Evolutionary conservation across 1,140 invertebrate genomes (phyloP).

Genomic region (Eurosta solidaginis): DNA sequence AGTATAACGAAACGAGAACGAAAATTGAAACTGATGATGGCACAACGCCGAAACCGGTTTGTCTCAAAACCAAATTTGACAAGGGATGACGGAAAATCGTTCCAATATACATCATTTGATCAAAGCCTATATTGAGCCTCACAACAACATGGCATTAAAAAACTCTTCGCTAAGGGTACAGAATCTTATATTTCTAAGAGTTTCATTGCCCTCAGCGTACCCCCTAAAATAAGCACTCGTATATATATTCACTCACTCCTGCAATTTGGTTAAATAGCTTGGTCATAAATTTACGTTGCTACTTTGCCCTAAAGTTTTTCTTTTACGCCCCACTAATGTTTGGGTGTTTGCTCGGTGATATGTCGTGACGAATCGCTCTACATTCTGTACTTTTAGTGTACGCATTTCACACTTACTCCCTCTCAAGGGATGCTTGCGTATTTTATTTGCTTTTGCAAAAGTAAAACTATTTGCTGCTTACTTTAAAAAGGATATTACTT

Average conservation of each 20-base stretch:
- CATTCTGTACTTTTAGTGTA: background rate
- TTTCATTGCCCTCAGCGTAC: background rate
- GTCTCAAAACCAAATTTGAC: no score
- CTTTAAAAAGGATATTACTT: constrained; percentile 3
- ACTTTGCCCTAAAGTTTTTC: constrained; percentile 11
- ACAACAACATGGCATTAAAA: no score
- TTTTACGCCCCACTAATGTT: constrained; percentile 23
- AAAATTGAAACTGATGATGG: no score
- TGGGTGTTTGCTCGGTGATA: constrained; percentile 17
- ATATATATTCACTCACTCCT: background rate
- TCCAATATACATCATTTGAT: no score
- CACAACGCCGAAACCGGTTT: no score
- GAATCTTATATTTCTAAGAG: no score
- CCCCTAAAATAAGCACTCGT: background rate
- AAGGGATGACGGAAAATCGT: no score
- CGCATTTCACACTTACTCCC: background rate
- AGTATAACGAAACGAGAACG: no score
- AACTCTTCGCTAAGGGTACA: no score
- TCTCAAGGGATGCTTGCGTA: background rate
- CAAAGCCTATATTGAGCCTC: no score
- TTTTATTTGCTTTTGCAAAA: background rate
- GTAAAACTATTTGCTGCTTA: background rate
- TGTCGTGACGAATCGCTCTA: constrained; percentile 16
- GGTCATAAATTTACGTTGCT: constrained; percentile 22
- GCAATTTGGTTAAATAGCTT: constrained; percentile 1